A percentile compares a stretch with the other conserved stretches of the same genome.
Evolutionary conservation across 2,797 vertebrate genomes (phyloP).

Genomic region (Steatocranus sp.): DNA sequence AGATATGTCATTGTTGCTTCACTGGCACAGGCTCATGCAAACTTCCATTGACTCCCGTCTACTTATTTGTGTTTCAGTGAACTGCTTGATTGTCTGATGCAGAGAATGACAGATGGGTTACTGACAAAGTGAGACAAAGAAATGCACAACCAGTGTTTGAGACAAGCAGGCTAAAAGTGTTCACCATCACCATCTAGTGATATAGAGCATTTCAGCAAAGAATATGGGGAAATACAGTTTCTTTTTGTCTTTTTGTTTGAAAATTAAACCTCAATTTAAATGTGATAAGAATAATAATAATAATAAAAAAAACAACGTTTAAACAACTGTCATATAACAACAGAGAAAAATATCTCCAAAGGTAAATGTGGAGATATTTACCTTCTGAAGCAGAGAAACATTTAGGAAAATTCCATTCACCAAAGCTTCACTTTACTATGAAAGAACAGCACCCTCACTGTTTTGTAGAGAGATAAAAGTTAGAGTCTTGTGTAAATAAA

Average conservation of each 20-base stretch:
- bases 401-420: rapidly evolving
- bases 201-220: neutral
- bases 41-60: constrained; percentile 33
- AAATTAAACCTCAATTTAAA: neutral
- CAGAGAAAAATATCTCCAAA: neutral
- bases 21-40: constrained; percentile 25
- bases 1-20: constrained; percentile 47
- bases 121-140: neutral
- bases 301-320: rapidly evolving
- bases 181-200: neutral
- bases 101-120: constrained; percentile 1
- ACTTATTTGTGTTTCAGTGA: constrained; percentile 40
- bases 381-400: neutral
- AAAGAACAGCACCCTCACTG: neutral
- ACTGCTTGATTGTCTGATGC: constrained; percentile 25
- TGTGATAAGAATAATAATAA: rapidly evolving
- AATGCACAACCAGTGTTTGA: neutral
- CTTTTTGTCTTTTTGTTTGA: neutral
- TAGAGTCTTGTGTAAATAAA: neutral
- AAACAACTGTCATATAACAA: neutral
- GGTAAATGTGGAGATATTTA: neutral
- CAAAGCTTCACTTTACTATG: neutral
- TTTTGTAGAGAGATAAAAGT: neutral
- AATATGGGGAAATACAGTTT: neutral
- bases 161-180: neutral